Conservation (phyloP, 2,888 invertebrate genomes). For the Tanypteryx hageni region DNA sequence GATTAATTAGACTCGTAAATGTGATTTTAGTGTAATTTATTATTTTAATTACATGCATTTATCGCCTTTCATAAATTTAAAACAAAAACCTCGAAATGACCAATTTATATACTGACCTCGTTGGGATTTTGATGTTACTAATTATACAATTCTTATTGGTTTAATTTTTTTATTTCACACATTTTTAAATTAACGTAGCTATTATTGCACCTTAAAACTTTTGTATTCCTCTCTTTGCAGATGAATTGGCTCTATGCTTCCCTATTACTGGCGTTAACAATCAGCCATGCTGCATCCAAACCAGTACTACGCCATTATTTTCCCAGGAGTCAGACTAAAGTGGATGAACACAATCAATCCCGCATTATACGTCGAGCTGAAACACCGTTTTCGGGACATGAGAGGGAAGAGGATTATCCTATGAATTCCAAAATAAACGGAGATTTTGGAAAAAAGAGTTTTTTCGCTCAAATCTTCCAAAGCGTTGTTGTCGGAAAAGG, state of each 20-base stretch:
- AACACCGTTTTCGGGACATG: not conserved
- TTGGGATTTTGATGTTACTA: too few species aligned
- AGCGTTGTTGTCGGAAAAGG: rapidly evolving
- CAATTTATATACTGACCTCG: too few species aligned
- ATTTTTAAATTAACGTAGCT: too few species aligned
- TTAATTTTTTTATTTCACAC: too few species aligned
- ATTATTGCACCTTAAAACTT: not conserved
- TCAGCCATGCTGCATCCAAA: not conserved
- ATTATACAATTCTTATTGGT: too few species aligned
- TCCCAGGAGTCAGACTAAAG: not conserved
- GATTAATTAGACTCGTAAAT: too few species aligned
- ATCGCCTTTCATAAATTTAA: too few species aligned
- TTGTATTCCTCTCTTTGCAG: not conserved
- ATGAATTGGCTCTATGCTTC: not conserved
- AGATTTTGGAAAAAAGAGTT: not conserved
- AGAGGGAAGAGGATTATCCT: not conserved
- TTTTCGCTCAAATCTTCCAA: not conserved
- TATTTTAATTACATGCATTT: too few species aligned
- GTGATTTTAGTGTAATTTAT: too few species aligned
- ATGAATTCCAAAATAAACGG: not conserved
- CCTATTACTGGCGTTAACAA: not conserved
- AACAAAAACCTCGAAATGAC: too few species aligned
- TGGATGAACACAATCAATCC: not conserved
- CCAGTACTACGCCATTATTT: not conserved
- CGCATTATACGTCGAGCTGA: not conserved